Percentiles rank a stretch among this genome's conserved stretches.
Conservation (phyloP, 2,888 invertebrate genomes). For the Diaprepes abbreviatus region DNA sequence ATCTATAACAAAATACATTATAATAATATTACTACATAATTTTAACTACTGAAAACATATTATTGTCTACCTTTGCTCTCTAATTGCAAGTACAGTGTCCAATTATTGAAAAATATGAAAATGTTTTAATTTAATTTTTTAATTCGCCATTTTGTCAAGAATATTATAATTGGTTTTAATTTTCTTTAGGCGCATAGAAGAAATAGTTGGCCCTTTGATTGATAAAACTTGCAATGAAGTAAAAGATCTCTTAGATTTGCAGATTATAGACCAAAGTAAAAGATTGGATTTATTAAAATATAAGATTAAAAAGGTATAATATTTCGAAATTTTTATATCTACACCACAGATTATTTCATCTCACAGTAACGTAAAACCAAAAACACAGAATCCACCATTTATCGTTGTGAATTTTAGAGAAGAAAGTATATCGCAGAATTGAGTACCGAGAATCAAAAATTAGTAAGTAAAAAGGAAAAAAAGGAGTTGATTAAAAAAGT, state of each 20-base stretch:
- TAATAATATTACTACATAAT: too few relatives aligned
- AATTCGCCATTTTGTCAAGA: background rate
- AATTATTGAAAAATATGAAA: too few relatives aligned
- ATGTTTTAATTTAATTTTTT: background rate
- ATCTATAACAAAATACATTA: too few relatives aligned
- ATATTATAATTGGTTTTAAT: background rate
- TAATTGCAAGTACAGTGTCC: too few relatives aligned
- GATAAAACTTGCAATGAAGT: conserved; percentile 70
- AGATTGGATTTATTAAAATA: conserved; percentile 81
- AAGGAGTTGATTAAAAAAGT: conserved; percentile 64
- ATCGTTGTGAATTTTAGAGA: too few relatives aligned
- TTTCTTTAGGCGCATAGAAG: conserved; percentile 41
- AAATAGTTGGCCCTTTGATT: conserved; percentile 66
- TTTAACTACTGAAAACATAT: too few relatives aligned
- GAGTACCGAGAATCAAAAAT: conserved; percentile 74
- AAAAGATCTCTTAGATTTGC: conserved; percentile 74
- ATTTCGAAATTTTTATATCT: too few relatives aligned
- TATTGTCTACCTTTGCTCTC: too few relatives aligned
- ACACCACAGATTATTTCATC: too few relatives aligned
- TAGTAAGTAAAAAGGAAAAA: conserved; percentile 74
- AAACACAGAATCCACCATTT: too few relatives aligned
- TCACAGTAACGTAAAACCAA: too few relatives aligned
- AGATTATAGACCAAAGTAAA: conserved; percentile 80
- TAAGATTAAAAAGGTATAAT: conserved; percentile 73
- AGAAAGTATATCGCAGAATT: conserved; percentile 72